Conservation (phyloP, 2,888 invertebrate genomes). For the Nomada lathburiana region DNA sequence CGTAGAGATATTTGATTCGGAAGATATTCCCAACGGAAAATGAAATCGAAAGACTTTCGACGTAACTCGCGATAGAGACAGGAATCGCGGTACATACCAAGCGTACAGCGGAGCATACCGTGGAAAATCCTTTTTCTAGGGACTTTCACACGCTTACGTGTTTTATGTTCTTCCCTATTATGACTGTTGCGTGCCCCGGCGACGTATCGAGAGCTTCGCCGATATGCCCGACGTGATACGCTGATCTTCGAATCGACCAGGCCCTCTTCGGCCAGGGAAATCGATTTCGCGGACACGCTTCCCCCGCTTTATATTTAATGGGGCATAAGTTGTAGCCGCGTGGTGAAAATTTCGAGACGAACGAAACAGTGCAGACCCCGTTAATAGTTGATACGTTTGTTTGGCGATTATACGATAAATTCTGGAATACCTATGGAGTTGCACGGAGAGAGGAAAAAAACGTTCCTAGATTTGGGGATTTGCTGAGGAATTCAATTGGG, state of each 20-base stretch:
- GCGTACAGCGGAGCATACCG: not conserved
- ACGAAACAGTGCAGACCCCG: not conserved
- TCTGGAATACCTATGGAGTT: not conserved
- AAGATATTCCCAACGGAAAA: not conserved
- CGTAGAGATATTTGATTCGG: not conserved
- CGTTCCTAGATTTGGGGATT: no score
- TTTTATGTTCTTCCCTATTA: conserved; percentile 35
- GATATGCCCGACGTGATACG: conserved; percentile 26
- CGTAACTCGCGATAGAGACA: not conserved
- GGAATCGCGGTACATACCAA: not conserved
- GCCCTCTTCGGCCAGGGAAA: conserved; percentile 22
- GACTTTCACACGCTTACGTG: conserved; percentile 39
- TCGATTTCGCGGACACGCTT: conserved; percentile 12
- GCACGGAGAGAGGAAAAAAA: no score
- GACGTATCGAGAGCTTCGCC: conserved; percentile 28
- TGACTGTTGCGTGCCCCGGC: conserved; percentile 37
- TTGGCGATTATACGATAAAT: not conserved
- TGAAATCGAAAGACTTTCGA: conserved; percentile 1
- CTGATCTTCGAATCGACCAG: conserved; percentile 29
- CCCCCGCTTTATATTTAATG: conserved; percentile 10
- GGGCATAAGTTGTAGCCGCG: conserved; percentile 2
- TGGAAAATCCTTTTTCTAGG: conserved; percentile 28
- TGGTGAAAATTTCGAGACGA: not conserved
- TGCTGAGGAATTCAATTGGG: no score
- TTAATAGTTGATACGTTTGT: not conserved